These are phyloP conservation scores for Amphimedon queenslandica DNA, from an alignment of 37 sponge, comb jelly and placozoan species.

Conservation along the genomic window DNA sequence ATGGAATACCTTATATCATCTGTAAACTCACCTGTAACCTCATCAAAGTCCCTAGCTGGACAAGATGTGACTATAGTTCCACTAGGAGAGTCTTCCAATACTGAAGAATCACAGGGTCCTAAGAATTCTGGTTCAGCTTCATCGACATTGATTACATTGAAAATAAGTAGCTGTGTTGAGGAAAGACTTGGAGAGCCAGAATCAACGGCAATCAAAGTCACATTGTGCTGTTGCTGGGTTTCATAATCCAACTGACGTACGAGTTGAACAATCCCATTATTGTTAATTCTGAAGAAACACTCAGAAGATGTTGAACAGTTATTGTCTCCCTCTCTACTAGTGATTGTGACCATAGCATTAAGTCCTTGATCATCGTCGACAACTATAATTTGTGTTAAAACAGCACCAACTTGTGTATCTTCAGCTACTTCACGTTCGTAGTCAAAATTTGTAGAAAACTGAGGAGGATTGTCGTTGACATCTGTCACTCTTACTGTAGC, in stretches of 20 bases:
- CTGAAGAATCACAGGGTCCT: slow-evolving; percentile 1
- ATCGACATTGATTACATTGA: slow-evolving; percentile 54
- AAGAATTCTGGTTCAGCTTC: slow-evolving; percentile 47
- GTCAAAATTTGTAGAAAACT: neutral
- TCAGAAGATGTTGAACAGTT: neutral
- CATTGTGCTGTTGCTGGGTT: slow-evolving; percentile 6
- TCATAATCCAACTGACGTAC: slow-evolving; percentile 51
- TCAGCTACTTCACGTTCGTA: neutral
- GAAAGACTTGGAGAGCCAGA: slow-evolving; percentile 5
- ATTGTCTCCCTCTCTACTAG: neutral
- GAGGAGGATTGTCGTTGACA: slow-evolving; percentile 5
- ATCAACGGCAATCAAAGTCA: slow-evolving; percentile 41
- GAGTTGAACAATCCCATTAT: slow-evolving; percentile 8
- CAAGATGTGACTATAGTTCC: slow-evolving; percentile 16
- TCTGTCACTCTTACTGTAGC: slow-evolving; percentile 9
- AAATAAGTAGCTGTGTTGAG: slow-evolving; percentile 6
- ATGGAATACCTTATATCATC: slow-evolving; percentile 40
- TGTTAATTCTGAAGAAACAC: slow-evolving; percentile 1
- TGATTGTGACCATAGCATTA: neutral
- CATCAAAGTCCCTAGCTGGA: slow-evolving; percentile 27
- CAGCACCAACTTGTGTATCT: neutral
- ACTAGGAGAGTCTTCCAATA: slow-evolving; percentile 4
- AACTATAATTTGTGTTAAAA: neutral
- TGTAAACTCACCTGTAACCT: neutral
- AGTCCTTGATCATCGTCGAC: neutral